Evolutionary conservation across 2,113 vertebrate species (phyloP), one percentile per base, ranked within the genome.

Genomic region (Acrocephalus arundinaceus): DNA sequence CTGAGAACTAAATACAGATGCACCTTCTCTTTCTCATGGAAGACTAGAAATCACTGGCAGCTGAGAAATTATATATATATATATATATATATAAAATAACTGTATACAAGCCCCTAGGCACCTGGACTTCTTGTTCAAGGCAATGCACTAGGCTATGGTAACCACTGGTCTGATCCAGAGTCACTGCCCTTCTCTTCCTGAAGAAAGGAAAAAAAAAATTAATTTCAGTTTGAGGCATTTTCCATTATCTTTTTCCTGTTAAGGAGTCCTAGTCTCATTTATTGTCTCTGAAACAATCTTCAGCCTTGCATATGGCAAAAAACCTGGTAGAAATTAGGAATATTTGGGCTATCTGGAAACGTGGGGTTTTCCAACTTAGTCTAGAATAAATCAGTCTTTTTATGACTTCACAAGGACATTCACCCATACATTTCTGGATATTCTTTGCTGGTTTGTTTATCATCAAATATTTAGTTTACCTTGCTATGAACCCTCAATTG

Each of bases 141-240:
- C 33, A 68, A 39, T 1, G 7, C 1, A 5, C 9, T 0, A 0
- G 33, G 31, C 37, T n/a, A 6, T 5, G 5, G 25, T 43, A 23
- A 87, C 4, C 20, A 5, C 43, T 51, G 22, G 4, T 76, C 55
- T 70, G 78, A 78, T n/a, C 28, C 46, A 71, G 20, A 10, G 30
- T 46, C 23, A 9, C 13, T 89, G 62, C 16, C 79, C 17, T 75
- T 81, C 51, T 72, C 15, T 89, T 81, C 43, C 15, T 55, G 33
- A 75, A 92, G 41, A 23, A 70, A 78, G 31, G 8, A 81, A 78
- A 78, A n/a, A 78, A n/a, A 2, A 1, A 78, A 30, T 65, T 70
- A 51, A 84, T 85, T 91, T 80, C n/a, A 57, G 16, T 85, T 61
- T 67, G 35, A 83, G 41, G 18, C 18, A 51, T 84, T 82, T 75